These are phyloP conservation scores for Miniopterus natalensis DNA, from an alignment of 2,113 vertebrate genomes.

Conservation along the genomic window DNA sequence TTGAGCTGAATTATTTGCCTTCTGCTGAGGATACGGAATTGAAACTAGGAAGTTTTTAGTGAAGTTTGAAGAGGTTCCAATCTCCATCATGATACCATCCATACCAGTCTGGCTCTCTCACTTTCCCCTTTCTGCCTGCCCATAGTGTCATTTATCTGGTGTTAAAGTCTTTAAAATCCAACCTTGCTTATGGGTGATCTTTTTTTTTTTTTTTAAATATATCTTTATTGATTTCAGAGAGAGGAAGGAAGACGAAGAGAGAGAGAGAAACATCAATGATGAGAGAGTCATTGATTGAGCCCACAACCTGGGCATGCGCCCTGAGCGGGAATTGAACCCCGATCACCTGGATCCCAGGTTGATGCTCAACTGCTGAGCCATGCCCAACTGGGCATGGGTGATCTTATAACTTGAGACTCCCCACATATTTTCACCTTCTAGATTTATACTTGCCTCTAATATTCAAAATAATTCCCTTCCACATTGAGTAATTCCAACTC, in stretches of 20 bases:
- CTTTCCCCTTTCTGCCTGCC: neutral
- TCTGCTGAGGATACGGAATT: neutral
- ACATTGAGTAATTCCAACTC: neutral
- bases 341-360: too few species aligned
- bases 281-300: too few species aligned
- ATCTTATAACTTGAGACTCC: neutral
- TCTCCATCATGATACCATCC: neutral
- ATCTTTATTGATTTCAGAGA: too few species aligned
- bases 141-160: neutral
- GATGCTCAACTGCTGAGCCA: too few species aligned
- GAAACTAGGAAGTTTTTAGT: neutral
- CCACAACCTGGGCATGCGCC: too few species aligned
- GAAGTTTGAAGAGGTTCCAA: neutral
- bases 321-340: too few species aligned
- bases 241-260: too few species aligned
- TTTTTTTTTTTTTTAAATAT: neutral
- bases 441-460: slow-evolving; percentile 56
- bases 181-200: neutral
- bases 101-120: neutral
- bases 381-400: too few species aligned
- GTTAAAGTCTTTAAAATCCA: neutral
- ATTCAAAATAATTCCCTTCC: neutral
- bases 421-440: neutral
- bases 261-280: too few species aligned
- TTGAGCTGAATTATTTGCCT: slow-evolving; percentile 14